Conservation (phyloP, 1,140 invertebrate species). For the Uloborus diversus region DNA sequence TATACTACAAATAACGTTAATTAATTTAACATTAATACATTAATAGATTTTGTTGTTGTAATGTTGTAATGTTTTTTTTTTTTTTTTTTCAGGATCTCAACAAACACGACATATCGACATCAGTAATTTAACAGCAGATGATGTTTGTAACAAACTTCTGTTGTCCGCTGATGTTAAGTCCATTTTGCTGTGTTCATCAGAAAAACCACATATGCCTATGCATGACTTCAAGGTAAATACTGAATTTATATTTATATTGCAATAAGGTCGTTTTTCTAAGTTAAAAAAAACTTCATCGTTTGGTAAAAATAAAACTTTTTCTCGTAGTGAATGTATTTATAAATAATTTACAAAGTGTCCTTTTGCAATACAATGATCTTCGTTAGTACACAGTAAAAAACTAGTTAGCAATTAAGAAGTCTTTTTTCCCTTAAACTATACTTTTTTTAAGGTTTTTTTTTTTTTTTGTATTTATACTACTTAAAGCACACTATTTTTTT, state of each 20-base stretch:
- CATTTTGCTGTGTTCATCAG: constrained; percentile 22
- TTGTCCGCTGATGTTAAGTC: constrained; percentile 43
- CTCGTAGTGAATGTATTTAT: no score
- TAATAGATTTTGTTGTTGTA: not conserved
- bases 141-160: constrained; percentile 45
- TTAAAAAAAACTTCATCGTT: not conserved
- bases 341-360: no score
- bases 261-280: not conserved
- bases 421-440: no score
- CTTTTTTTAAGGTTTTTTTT: no score
- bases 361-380: no score
- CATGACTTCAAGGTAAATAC: constrained; percentile 37
- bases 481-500: no score
- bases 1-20: not conserved
- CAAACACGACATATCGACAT: constrained; percentile 37
- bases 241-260: not conserved
- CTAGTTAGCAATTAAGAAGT: no score
- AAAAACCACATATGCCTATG: constrained; percentile 37
- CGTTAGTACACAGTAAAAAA: no score
- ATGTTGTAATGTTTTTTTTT: not conserved
- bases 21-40: not conserved
- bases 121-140: constrained; percentile 38
- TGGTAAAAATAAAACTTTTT: no score
- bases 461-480: no score
- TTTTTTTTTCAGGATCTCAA: constrained; percentile 18